Evolutionary conservation across 2,888 invertebrate species (phyloP), one percentile per base, ranked within the genome.

Genomic region (Syritta pipiens): DNA sequence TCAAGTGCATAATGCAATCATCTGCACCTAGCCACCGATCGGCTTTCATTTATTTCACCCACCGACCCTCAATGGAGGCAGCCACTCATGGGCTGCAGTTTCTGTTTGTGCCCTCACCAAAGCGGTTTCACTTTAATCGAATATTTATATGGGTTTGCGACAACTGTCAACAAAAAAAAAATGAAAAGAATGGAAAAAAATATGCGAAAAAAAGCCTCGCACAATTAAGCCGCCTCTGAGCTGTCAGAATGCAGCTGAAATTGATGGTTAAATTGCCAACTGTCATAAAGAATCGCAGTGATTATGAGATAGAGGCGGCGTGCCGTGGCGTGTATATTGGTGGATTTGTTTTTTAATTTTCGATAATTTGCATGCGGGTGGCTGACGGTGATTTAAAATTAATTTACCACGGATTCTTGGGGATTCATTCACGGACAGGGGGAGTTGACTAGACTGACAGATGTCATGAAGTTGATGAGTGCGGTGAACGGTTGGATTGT

Each of bases 1-100:
- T 62, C 55, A 59, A 68, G 49, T 49, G 57, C 57, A 57, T 59
- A 68, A 68, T 48, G 37, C 57, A 68, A 57, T 68, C 55, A 67
- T 37, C 20, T 7, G 32, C 24, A 32, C 17, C 19, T 20, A 26
- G 1, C 62, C 7, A 28, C 26, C 20, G 14, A 37, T 37, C 19
- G 26, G 37, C 19, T 37, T 37, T 12, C 32, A 46, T 35, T 60
- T 60, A n/a, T n/a, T n/a, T n/a, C n/a, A n/a, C n/a, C n/a, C n/a
- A n/a, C n/a, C n/a, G n/a, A n/a, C n/a, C n/a, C n/a, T n/a, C n/a
- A n/a, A n/a, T n/a, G n/a, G n/a, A n/a, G n/a, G n/a, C n/a, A n/a
- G n/a, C n/a, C n/a, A n/a, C n/a, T n/a, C n/a, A n/a, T 1, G 14
- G 48, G 17, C 12, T 42, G 26, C 9, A 4, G 14, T 19, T 4